Evolutionary conservation across 2,888 invertebrate genomes (phyloP), one percentile per base, ranked within the genome.

Genomic region (Piscicola geometra): DNA sequence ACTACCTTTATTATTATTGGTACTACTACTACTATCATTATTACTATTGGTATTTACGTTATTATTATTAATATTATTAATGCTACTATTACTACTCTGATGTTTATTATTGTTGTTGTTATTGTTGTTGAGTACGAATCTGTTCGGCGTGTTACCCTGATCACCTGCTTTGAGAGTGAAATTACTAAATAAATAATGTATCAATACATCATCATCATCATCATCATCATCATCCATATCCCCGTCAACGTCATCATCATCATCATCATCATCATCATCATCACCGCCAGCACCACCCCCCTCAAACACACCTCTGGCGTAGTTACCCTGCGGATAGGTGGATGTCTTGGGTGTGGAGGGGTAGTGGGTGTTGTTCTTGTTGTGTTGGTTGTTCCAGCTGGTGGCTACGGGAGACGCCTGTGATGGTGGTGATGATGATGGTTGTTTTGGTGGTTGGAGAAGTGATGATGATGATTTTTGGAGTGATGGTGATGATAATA

Each of bases 41-140:
- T 67, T 67, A 32, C 28, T 67, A 67, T 3, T 15, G 35, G 5
- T 67, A 35, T 67, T 67, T 3, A n/a, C n/a, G 9, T 28, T 64
- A 64, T 9, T 30, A 67, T 35, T 33, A 32, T 3, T 35, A 18
- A 12, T 67, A 32, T 3, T n/a, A 30, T 67, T 67, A 5, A 18
- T 56, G 60, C n/a, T 56, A 21, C n/a, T 56, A 21, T 56, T 56
- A n/a, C n/a, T 56, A n/a, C n/a, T 56, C 12, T 56, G 9, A 18
- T 25, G n/a, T 56, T 56, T 9, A 3, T 56, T 56, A 15, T 56
- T 18, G 21, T 21, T 56, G 25, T 56, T 25, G n/a, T 56, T 41
- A 15, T 41, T 41, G 41, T 41, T 41, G 64, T 12, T 64, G 64
- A n/a, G 64, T 21, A n/a, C 64, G n/a, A 64, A 64, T 64, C 64